A percentile compares a stretch with the other conserved stretches of the same genome.
phyloP scores from a whole-genome alignment of 2,113 vertebrate genomes.

The Puffinus mauretanicus region DNA sequence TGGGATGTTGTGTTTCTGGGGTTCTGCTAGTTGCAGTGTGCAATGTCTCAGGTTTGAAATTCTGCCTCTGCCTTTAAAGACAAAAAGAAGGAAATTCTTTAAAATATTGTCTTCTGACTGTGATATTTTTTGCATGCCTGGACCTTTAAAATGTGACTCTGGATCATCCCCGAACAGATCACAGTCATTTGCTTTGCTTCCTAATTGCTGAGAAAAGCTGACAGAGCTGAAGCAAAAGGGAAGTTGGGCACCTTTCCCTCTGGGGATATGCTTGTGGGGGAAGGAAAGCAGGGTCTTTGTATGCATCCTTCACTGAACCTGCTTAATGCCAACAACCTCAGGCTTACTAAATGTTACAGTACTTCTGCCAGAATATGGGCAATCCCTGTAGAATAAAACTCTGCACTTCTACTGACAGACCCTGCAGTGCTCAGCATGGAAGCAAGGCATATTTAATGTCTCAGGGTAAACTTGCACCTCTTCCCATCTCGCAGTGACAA shows the following conservation, averaged over 20 bases:
- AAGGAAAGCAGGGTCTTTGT: not conserved
- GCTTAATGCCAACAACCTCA: not conserved
- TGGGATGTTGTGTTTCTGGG: not conserved
- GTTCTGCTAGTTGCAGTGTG: not conserved
- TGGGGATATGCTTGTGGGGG: not conserved
- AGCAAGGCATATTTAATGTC: not conserved
- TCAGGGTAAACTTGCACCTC: not conserved
- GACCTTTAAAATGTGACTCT: not conserved
- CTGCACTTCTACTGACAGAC: not conserved
- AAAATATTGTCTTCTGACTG: not conserved
- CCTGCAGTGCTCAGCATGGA: not conserved
- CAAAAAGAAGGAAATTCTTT: not conserved
- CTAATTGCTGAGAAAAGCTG: conserved; percentile 26
- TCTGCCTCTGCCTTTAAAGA: not conserved
- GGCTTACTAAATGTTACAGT: not conserved
- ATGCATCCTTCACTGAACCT: not conserved
- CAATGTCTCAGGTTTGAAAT: not conserved
- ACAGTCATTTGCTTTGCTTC: not conserved
- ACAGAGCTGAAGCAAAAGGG: not conserved
- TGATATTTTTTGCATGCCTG: not conserved
- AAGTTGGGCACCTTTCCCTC: not conserved
- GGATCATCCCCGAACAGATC: not conserved
- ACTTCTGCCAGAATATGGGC: not conserved
- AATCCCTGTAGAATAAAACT: not conserved
- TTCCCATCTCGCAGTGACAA: fast-evolving